Evolutionary conservation across 2,113 vertebrate genomes (phyloP), one percentile per base, ranked within the genome.

Genomic region (Colistium nudipinnis): DNA sequence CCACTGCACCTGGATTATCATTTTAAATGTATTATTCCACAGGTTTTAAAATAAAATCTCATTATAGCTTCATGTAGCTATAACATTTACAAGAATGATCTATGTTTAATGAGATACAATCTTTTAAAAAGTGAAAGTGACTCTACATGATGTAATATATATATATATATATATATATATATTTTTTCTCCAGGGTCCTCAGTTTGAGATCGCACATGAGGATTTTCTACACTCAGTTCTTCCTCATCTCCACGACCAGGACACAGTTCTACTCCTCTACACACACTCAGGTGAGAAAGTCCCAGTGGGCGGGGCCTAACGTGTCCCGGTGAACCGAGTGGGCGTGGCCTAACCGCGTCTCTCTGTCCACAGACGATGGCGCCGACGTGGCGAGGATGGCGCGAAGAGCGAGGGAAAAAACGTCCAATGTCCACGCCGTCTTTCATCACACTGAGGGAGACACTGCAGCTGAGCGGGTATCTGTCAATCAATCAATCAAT

Each of bases 191-290:
- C 8, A 95, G 92, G 93, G 91, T 16, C 62, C 87, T 9, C 70
- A 90, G 55, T 94, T 94, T 52, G 64, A 85, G 61, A 86, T 95
- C 20, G 82, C 89, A n/a, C 92, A 93, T 54, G 82, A 91, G 57
- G 91, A 93, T 57, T 95, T 96, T 77, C 56, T 91, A 48, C 81
- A 54, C 41, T 73, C 51, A 1, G 45, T 94, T 38, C 86, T 95
- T 36, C 93, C 91, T 0, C 59, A 70, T 10, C 70, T 94, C 4
- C 84, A 14, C 0, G 90, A 92, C 51, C 62, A 44, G 5, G 93
- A 95, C 76, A 87, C 84, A 0, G 82, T 94, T n/a, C 70, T 95
- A 19, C 93, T 95, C 52, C 54, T 94, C 55, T 95, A 93, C 59
- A 92, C 90, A 0, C 72, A 89, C 27, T 86, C 87, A 14, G 90